Conservation (phyloP, 2,797 vertebrate genomes). For the Ceryle rudis region DNA sequence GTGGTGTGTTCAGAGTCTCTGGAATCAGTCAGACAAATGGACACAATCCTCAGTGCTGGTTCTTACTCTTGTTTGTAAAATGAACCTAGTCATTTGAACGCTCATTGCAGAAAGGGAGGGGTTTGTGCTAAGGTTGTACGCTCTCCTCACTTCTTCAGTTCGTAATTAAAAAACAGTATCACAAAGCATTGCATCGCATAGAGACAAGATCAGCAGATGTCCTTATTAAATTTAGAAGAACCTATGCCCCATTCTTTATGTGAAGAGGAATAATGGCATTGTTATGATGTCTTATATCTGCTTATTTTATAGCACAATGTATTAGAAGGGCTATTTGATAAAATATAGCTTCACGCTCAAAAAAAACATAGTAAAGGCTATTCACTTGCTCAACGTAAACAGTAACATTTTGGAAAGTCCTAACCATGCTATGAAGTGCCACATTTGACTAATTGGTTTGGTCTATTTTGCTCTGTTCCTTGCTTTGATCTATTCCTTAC, state of each 20-base stretch:
- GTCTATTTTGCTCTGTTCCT: background rate
- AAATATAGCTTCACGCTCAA: background rate
- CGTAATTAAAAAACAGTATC: background rate
- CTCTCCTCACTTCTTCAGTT: background rate
- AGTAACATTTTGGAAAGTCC: background rate
- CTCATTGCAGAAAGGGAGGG: background rate
- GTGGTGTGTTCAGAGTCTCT: background rate
- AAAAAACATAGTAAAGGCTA: background rate
- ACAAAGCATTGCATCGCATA: background rate
- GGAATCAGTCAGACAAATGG: background rate
- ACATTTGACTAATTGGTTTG: background rate
- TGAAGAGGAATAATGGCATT: background rate
- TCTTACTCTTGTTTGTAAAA: background rate
- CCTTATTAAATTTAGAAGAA: background rate
- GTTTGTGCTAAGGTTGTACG: background rate
- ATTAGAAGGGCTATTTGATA: background rate
- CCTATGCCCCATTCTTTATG: background rate
- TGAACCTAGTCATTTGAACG: background rate
- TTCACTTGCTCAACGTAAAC: background rate
- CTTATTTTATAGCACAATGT: background rate
- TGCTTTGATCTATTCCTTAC: background rate
- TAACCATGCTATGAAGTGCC: background rate
- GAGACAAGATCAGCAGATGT: background rate
- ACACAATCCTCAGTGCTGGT: rapidly evolving
- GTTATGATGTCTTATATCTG: background rate